A percentile compares a stretch with the other conserved stretches of the same genome.
Evolutionary conservation across 1,140 invertebrate genomes (phyloP).

Genomic region (Potamilus streckersoni): DNA sequence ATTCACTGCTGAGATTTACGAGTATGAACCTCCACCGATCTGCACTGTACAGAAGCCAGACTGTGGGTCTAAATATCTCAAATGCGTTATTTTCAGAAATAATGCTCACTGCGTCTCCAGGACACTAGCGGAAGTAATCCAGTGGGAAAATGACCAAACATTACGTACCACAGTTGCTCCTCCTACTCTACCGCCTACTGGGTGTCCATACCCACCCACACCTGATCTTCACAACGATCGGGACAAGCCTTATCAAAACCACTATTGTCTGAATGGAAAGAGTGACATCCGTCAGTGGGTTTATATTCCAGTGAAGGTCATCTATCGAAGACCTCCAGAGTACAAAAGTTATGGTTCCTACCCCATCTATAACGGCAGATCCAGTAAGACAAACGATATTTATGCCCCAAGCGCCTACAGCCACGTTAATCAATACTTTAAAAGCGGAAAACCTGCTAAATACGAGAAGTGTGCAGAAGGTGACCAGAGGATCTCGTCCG

Average conservation of each 20-base stretch:
- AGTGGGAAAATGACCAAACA: conserved; percentile 12
- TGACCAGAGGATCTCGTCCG: conserved; percentile 34
- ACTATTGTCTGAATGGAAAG: conserved; percentile 50
- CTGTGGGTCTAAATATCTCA: conserved; percentile 50
- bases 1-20: conserved; percentile 40
- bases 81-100: conserved; percentile 21
- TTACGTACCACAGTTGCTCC: neutral
- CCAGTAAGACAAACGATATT: conserved; percentile 40
- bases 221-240: no score
- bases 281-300: conserved; percentile 55
- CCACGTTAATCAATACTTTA: conserved; percentile 23
- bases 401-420: conserved; percentile 42
- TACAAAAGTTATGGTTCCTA: conserved; percentile 44
- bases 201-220: conserved; percentile 14
- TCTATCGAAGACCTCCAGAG: conserved; percentile 49
- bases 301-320: conserved; percentile 54
- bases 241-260: conserved; percentile 43
- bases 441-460: conserved; percentile 26
- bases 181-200: conserved; percentile 22
- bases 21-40: conserved; percentile 43
- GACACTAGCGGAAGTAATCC: conserved; percentile 19
- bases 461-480: conserved; percentile 28
- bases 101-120: conserved; percentile 9
- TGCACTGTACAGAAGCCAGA: conserved; percentile 34
- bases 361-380: conserved; percentile 43